Percentiles rank a stretch among this genome's conserved stretches.
phyloP scores from a whole-genome alignment of 2,113 vertebrate species.

The Psilopsiagon aurifrons region DNA sequence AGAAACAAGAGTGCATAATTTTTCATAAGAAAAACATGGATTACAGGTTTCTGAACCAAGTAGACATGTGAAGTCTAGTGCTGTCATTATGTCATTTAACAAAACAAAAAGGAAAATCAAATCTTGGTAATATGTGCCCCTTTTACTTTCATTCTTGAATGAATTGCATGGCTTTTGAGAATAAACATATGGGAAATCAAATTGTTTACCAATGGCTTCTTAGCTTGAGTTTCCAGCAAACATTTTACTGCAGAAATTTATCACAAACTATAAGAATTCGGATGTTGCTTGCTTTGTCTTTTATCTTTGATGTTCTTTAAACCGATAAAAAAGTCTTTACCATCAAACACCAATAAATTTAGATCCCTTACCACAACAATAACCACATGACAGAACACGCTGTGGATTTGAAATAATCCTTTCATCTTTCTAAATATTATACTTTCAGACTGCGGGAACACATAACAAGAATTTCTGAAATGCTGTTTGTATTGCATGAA shows the following conservation, averaged over 20 bases:
- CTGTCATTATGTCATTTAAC: not conserved
- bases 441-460: not conserved
- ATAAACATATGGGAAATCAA: not conserved
- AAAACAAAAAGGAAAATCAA: not conserved
- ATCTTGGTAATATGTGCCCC: not conserved
- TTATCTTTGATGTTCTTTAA: not conserved
- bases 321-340: not conserved
- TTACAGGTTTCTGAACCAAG: not conserved
- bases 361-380: not conserved
- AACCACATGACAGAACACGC: not conserved
- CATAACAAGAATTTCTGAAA: not conserved
- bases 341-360: not conserved
- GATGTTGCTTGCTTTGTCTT: not conserved
- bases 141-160: not conserved
- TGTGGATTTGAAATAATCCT: not conserved
- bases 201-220: not conserved
- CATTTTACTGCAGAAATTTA: not conserved
- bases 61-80: not conserved
- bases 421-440: not conserved
- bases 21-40: not conserved
- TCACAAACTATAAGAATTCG: not conserved
- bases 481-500: not conserved
- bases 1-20: not conserved
- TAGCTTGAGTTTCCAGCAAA: not conserved
- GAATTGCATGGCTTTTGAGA: not conserved